A percentile compares a stretch with the other conserved stretches of the same genome.
phyloP scores from a whole-genome alignment of 2,888 invertebrate species.

The Nomada fucata region DNA sequence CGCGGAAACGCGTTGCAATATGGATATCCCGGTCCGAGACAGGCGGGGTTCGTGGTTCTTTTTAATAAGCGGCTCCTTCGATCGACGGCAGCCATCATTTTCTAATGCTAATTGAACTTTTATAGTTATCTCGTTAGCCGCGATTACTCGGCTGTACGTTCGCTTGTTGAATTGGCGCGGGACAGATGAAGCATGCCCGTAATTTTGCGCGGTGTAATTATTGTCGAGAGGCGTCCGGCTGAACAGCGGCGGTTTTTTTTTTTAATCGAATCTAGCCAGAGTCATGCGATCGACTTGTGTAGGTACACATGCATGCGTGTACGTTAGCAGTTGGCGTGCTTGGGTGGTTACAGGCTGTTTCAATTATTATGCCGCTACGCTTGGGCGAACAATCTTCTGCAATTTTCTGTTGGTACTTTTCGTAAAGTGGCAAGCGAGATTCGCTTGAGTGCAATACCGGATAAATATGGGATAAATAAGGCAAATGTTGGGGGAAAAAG shows the following conservation, averaged over 20 bases:
- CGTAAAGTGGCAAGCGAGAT: too few species aligned
- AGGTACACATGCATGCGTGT: too few species aligned
- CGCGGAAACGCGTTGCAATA: constrained; percentile 54
- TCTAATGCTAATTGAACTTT: constrained; percentile 47
- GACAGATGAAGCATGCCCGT: neutral
- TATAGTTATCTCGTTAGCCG: constrained; percentile 45
- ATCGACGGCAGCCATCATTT: constrained; percentile 6
- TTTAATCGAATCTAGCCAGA: neutral
- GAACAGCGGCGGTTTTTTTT: neutral
- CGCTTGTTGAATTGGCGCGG: neutral
- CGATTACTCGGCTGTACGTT: constrained; percentile 9
- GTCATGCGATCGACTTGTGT: neutral
- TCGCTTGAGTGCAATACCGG: too few species aligned
- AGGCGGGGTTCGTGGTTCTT: neutral
- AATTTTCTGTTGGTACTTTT: too few species aligned
- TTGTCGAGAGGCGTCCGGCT: constrained; percentile 3
- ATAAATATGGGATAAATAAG: too few species aligned
- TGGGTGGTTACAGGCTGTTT: neutral
- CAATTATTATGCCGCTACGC: neutral
- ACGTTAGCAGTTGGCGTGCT: neutral
- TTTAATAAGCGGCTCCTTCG: constrained; percentile 22
- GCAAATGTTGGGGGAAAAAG: too few species aligned
- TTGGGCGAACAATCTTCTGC: too few species aligned
- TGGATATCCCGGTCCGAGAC: neutral
- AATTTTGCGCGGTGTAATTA: constrained; percentile 20